These are phyloP conservation scores for Papio anubis DNA, from an alignment of 2,113 vertebrate species.

Conservation along the genomic window DNA sequence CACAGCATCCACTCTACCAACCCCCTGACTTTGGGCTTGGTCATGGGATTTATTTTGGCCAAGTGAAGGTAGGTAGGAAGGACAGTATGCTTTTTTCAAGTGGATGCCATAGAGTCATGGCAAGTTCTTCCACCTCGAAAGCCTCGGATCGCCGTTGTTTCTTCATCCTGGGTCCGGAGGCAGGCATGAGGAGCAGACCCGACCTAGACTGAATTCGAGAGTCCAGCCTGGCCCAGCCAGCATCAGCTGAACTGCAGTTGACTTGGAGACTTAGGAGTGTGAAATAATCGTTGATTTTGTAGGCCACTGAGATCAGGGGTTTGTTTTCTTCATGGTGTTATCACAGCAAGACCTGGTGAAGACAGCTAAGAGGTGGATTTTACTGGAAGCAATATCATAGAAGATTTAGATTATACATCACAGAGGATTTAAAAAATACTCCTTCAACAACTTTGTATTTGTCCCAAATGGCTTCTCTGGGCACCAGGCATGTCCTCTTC, in stretches of 20 bases:
- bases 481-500: not conserved
- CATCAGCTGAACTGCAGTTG: not conserved
- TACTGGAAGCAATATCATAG: not conserved
- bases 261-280: not conserved
- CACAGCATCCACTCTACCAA: not conserved
- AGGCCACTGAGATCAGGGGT: not conserved
- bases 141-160: not conserved
- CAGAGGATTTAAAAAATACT: not conserved
- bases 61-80: not conserved
- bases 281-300: not conserved
- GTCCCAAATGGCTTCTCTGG: not conserved
- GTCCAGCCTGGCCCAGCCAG: not conserved
- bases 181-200: not conserved
- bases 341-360: not conserved
- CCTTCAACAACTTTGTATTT: not conserved
- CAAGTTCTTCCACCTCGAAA: not conserved
- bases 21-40: not conserved
- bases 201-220: not conserved
- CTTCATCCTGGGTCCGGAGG: not conserved
- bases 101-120: not conserved
- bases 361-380: not conserved
- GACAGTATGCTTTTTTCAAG: not conserved
- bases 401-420: not conserved
- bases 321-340: conserved; percentile 4
- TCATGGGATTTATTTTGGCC: not conserved